Conservation (phyloP, 2,113 vertebrate genomes). For the Nycticryphes semicollaris region DNA sequence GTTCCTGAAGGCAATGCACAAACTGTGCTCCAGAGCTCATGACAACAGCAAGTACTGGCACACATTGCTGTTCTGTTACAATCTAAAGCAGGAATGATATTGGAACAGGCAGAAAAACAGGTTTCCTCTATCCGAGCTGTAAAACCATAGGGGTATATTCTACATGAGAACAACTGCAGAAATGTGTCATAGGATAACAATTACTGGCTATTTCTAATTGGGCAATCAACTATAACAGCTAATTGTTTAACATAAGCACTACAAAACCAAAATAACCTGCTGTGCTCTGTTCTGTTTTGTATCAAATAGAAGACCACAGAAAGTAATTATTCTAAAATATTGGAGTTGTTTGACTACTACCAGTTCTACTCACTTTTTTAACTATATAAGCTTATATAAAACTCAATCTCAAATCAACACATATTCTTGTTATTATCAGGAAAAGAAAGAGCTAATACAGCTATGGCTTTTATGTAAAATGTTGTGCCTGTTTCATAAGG, state of each 20-base stretch:
- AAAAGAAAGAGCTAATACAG: neutral
- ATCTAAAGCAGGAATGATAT: neutral
- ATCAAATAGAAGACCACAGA: neutral
- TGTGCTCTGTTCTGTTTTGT: neutral
- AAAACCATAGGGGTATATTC: neutral
- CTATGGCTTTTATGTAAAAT: neutral
- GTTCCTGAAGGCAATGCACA: slow-evolving; percentile 28
- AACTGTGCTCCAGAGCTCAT: slow-evolving; percentile 25
- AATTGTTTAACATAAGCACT: neutral
- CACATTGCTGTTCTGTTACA: neutral
- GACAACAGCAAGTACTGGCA: slow-evolving; percentile 15
- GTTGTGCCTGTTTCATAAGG: neutral
- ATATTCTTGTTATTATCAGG: neutral
- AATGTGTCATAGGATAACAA: neutral
- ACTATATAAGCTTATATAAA: neutral
- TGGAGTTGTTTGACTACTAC: neutral
- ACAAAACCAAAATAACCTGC: neutral
- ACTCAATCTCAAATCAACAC: neutral
- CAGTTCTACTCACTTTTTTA: neutral
- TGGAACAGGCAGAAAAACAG: neutral
- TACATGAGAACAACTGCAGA: neutral
- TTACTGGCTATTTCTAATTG: neutral
- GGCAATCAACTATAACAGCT: neutral
- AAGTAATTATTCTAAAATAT: neutral
- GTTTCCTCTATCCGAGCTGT: neutral